Evolutionary conservation across 1,140 invertebrate genomes (phyloP).

Genomic region (Neodiprion pinetum): DNA sequence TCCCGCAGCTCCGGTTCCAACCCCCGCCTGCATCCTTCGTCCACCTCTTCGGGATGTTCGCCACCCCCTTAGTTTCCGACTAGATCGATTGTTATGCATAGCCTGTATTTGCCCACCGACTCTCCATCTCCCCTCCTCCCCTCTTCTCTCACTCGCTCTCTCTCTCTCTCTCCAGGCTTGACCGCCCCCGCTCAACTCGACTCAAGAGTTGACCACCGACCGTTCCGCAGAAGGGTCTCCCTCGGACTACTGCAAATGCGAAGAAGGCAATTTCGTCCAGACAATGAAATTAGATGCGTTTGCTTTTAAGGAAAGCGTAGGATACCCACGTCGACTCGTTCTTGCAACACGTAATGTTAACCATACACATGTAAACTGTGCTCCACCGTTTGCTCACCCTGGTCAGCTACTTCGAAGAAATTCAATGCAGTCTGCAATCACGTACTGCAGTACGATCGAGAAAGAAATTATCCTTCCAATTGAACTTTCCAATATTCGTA

Average conservation of each 20-base stretch:
- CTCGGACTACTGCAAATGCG: conserved; percentile 19
- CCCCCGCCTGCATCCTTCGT: conserved; percentile 22
- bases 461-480: too few species aligned
- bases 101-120: conserved; percentile 60
- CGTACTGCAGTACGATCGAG: too few species aligned
- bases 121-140: conserved; percentile 36
- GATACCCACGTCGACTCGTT: too few species aligned
- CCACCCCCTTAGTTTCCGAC: conserved; percentile 58
- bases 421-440: too few species aligned
- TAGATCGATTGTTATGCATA: conserved; percentile 66
- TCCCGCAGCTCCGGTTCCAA: not conserved
- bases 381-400: too few species aligned
- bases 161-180: conserved; percentile 14
- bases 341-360: too few species aligned
- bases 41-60: conserved; percentile 34
- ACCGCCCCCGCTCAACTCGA: not conserved
- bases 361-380: too few species aligned
- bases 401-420: too few species aligned
- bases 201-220: conserved; percentile 24
- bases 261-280: conserved; percentile 36
- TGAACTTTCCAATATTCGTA: too few species aligned
- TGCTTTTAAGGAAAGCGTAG: conserved; percentile 33
- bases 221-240: not conserved
- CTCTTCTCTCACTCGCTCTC: conserved; percentile 20
- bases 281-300: conserved; percentile 37